A percentile compares a stretch with the other conserved stretches of the same genome.
Evolutionary conservation across 1,140 invertebrate genomes (phyloP).

Genomic region (Halictus rubicundus): DNA sequence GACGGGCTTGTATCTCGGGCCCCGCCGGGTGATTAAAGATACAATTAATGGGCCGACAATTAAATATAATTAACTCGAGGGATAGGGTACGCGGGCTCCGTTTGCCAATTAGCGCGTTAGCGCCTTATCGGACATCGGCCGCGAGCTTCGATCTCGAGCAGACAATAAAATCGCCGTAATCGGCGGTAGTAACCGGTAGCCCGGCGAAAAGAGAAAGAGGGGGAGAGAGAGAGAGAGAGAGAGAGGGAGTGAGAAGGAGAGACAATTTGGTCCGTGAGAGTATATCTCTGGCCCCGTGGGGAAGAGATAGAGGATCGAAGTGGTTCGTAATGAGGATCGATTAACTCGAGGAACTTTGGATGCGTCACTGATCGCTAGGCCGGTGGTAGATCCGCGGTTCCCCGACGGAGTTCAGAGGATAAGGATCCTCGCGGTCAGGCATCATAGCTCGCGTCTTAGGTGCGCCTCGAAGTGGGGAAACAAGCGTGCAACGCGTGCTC

Average conservation of each 20-base stretch:
- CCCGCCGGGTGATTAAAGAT: constrained; percentile 60
- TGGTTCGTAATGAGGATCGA: constrained; percentile 52
- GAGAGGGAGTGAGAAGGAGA: no score
- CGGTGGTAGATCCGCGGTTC: no score
- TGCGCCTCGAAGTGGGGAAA: background rate
- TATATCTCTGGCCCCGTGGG: no score
- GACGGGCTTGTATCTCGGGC: constrained; percentile 8
- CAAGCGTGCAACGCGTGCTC: background rate
- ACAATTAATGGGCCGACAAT: constrained; percentile 66
- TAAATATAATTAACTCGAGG: constrained; percentile 66
- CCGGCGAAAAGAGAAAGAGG: background rate
- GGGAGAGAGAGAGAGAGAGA: background rate
- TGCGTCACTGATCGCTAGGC: constrained; percentile 4
- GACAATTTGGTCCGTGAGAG: no score
- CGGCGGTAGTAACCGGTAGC: background rate
- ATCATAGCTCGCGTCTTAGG: background rate
- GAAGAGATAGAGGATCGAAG: constrained; percentile 28
- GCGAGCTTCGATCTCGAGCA: constrained; percentile 38
- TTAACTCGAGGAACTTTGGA: constrained; percentile 33
- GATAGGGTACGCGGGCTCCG: constrained; percentile 40
- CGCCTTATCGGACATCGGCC: constrained; percentile 63
- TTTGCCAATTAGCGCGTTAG: constrained; percentile 67
- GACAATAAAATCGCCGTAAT: constrained; percentile 56
- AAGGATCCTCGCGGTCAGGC: constrained; percentile 1
- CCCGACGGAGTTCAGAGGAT: background rate